A percentile compares a stretch with the other conserved stretches of the same genome.
Evolutionary conservation across 2,113 vertebrate species (phyloP).

Genomic region (Rafetus swinhoei): DNA sequence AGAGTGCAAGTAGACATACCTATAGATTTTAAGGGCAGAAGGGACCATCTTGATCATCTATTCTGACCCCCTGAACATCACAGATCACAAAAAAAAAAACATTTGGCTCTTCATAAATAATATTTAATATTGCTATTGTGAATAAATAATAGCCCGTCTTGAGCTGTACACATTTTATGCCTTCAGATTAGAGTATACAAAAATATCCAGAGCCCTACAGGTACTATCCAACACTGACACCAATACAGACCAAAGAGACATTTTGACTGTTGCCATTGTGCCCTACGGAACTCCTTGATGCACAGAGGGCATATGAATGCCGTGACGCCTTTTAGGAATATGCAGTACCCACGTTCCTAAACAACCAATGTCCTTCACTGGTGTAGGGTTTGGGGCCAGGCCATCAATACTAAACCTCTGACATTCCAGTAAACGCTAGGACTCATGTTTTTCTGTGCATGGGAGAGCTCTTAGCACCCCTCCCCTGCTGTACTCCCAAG

Average conservation of each 20-base stretch:
- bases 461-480: neutral
- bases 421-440: neutral
- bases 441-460: neutral
- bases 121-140: neutral
- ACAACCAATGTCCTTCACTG: neutral
- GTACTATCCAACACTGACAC: neutral
- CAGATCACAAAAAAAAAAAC: neutral
- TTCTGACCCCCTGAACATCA: neutral
- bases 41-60: neutral
- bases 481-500: accelerated
- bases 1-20: too few relatives aligned
- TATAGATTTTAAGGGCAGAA: neutral
- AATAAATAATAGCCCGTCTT: neutral
- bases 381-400: neutral
- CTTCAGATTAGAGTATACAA: neutral
- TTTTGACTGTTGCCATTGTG: neutral
- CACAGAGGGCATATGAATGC: neutral
- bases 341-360: neutral
- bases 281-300: neutral
- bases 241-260: neutral
- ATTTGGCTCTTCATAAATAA: neutral
- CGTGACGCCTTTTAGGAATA: neutral
- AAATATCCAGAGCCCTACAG: neutral
- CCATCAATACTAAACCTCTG: neutral
- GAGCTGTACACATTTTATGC: neutral